Conservation (phyloP, 2,113 vertebrate genomes). For the Tamias sibiricus region DNA sequence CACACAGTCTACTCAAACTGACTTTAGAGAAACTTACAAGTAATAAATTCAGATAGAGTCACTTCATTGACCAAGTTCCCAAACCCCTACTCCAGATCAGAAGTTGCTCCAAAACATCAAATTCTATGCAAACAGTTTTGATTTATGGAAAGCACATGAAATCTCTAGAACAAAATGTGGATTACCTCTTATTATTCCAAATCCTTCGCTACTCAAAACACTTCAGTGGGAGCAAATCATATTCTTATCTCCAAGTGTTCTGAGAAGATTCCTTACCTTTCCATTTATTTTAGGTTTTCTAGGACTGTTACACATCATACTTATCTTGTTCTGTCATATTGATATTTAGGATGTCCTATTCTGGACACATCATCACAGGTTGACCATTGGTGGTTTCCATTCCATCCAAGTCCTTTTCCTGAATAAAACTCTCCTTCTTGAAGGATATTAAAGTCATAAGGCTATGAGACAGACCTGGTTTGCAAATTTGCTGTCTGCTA, state of each 20-base stretch:
- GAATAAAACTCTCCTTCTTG: background rate
- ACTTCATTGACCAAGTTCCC: background rate
- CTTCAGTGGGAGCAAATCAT: background rate
- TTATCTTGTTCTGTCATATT: background rate
- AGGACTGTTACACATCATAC: background rate
- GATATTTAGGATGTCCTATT: background rate
- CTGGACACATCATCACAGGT: background rate
- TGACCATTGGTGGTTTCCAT: background rate
- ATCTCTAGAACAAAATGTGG: background rate
- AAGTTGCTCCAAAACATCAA: background rate
- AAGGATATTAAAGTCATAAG: background rate
- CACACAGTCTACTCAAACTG: background rate
- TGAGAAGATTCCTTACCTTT: background rate
- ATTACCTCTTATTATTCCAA: background rate
- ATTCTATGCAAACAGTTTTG: background rate
- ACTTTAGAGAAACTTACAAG: background rate
- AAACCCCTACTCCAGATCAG: background rate
- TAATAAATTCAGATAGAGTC: background rate
- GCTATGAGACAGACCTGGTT: background rate
- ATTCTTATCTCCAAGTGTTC: background rate
- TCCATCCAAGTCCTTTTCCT: background rate
- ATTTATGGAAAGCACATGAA: background rate
- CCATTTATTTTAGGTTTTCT: background rate
- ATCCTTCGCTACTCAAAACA: background rate
- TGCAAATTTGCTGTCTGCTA: background rate